Conservation (phyloP, 1,140 invertebrate genomes). For the Listronotus bonariensis region DNA sequence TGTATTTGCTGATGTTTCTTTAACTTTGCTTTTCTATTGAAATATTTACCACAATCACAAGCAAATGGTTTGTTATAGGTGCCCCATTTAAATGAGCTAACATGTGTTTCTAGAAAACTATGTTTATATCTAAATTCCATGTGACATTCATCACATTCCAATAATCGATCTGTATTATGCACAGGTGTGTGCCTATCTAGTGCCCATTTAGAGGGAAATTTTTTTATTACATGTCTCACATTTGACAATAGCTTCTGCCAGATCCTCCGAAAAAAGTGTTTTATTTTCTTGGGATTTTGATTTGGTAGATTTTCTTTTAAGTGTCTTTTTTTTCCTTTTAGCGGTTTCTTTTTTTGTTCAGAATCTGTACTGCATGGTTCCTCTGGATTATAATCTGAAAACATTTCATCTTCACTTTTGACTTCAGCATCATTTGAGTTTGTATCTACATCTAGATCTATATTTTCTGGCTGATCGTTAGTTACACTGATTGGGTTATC, state of each 20-base stretch:
- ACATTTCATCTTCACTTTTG: constrained; percentile 9
- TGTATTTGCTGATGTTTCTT: constrained; percentile 30
- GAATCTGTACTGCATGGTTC: too few species aligned
- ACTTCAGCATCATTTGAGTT: background rate
- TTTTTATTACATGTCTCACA: constrained; percentile 25
- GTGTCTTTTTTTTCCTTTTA: constrained; percentile 6
- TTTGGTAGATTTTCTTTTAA: constrained; percentile 8
- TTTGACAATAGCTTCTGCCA: constrained; percentile 8
- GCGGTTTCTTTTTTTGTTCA: background rate
- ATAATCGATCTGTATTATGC: constrained; percentile 13
- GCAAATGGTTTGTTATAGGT: constrained; percentile 22
- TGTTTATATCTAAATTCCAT: constrained; percentile 29
- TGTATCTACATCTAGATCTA: background rate
- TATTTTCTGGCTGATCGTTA: background rate
- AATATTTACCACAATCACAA: constrained; percentile 31
- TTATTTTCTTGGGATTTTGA: background rate
- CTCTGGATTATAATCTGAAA: background rate
- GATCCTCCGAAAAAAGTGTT: constrained; percentile 5
- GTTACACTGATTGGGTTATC: background rate
- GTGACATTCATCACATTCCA: constrained; percentile 23
- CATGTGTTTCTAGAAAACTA: constrained; percentile 25
- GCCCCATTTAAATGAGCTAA: constrained; percentile 12
- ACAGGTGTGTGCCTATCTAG: constrained; percentile 19
- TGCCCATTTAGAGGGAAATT: constrained; percentile 28
- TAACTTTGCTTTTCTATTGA: constrained; percentile 24